These are phyloP conservation scores for Cataglyphis rosenhaueri DNA, from an alignment of 2,888 invertebrate species.

Conservation along the genomic window DNA sequence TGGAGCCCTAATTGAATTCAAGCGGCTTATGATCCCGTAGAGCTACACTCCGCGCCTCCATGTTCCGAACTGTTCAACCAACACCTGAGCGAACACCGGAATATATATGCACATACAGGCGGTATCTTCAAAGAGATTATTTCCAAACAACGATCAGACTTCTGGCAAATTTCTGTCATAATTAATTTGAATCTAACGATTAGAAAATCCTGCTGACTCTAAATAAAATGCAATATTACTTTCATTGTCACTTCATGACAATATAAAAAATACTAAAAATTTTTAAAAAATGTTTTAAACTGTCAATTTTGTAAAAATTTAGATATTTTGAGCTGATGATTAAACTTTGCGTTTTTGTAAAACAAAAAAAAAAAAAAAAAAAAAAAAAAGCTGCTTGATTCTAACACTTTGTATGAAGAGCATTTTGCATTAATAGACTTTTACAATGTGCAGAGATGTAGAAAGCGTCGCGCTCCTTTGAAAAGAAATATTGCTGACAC, in stretches of 20 bases:
- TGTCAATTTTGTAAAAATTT: slow-evolving; percentile 5
- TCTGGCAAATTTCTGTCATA: slow-evolving; percentile 1
- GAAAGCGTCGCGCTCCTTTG: not conserved
- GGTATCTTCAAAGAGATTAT: slow-evolving; percentile 52
- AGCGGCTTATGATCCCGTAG: slow-evolving; percentile 55
- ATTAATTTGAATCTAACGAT: not conserved
- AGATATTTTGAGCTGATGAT: not conserved
- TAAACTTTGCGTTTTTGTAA: not conserved
- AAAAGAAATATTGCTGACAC: not conserved
- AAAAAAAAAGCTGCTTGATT: not conserved
- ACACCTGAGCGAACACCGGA: slow-evolving; percentile 51
- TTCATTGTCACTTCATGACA: not conserved
- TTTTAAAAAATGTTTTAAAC: not conserved
- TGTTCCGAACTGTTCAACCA: slow-evolving; percentile 47
- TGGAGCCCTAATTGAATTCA: slow-evolving; percentile 64
- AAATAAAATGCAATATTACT: not conserved
- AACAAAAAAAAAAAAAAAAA: not conserved
- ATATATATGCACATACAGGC: slow-evolving; percentile 17
- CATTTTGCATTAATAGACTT: slow-evolving; percentile 11
- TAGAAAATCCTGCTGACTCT: slow-evolving; percentile 3
- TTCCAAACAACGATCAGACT: slow-evolving; percentile 29
- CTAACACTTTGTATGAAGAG: not conserved
- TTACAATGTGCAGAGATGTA: not conserved
- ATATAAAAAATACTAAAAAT: not conserved
- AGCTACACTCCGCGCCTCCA: slow-evolving; percentile 33